phyloP scores from a whole-genome alignment of 2,888 invertebrate species.

The Anthophora plumipes region DNA sequence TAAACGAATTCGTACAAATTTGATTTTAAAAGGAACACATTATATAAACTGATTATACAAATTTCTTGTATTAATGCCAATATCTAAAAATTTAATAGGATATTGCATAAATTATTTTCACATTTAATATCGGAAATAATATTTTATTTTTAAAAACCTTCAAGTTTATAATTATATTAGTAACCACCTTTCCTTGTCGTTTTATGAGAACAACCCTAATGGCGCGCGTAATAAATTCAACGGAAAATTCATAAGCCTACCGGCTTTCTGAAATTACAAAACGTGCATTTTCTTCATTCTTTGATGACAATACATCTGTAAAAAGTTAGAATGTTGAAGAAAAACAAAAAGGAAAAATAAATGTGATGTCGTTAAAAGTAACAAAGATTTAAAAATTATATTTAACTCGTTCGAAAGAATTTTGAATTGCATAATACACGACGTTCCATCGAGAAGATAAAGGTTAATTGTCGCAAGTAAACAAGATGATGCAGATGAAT shows the following conservation, averaged over 20 bases:
- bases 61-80: background rate
- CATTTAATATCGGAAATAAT: background rate
- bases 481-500: conserved; percentile 54
- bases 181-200: conserved; percentile 2
- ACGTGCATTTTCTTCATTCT: background rate
- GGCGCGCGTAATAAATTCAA: conserved; percentile 35
- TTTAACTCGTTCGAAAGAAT: background rate
- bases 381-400: background rate
- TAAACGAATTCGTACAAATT: background rate
- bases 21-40: background rate
- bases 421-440: background rate
- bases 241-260: conserved; percentile 28
- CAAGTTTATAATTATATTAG: background rate
- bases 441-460: background rate
- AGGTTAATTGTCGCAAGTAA: conserved; percentile 50
- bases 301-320: background rate
- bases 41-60: background rate
- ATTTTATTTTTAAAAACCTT: background rate
- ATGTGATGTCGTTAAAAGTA: background rate
- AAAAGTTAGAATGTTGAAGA: background rate
- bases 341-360: background rate
- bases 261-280: conserved; percentile 23
- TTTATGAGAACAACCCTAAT: conserved; percentile 4
- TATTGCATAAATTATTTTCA: background rate
- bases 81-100: background rate